Evolutionary conservation across 1,140 invertebrate genomes (phyloP).

Genomic region (Pteromalus puparum): DNA sequence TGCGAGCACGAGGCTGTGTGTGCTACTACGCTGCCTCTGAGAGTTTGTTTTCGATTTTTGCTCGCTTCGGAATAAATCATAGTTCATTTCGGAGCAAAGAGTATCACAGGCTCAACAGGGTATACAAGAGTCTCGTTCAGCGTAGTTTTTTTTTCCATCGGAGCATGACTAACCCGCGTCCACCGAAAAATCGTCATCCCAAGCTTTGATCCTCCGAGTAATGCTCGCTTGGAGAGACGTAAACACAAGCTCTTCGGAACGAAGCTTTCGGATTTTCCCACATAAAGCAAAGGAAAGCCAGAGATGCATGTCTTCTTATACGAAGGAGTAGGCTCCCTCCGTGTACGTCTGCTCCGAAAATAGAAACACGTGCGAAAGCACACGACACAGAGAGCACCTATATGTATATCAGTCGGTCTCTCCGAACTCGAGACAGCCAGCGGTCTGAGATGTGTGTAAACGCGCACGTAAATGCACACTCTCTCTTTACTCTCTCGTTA

Average conservation of each 20-base stretch:
- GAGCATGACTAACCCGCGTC: neutral
- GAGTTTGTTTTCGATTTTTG: neutral
- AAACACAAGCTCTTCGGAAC: too few relatives aligned
- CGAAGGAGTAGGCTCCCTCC: constrained; percentile 20
- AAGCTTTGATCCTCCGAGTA: too few relatives aligned
- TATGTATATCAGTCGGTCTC: too few relatives aligned
- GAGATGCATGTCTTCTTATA: constrained; percentile 14
- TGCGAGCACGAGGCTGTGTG: neutral
- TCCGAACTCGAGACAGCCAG: too few relatives aligned
- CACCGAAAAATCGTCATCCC: neutral
- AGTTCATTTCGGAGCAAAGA: too few relatives aligned
- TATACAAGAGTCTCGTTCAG: too few relatives aligned
- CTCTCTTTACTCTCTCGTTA: neutral
- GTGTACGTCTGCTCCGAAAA: constrained; percentile 37
- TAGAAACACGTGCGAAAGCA: constrained; percentile 48
- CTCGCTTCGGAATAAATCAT: neutral
- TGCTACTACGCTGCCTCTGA: neutral
- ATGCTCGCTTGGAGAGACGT: too few relatives aligned
- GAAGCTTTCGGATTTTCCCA: constrained; percentile 1
- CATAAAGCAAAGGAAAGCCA: neutral
- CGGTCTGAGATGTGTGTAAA: neutral
- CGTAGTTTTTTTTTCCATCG: too few relatives aligned
- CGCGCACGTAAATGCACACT: neutral
- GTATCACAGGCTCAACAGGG: too few relatives aligned
- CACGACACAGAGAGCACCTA: neutral